phyloP scores from a whole-genome alignment of 2,888 invertebrate species.

The Tanytarsus gracilentus region DNA sequence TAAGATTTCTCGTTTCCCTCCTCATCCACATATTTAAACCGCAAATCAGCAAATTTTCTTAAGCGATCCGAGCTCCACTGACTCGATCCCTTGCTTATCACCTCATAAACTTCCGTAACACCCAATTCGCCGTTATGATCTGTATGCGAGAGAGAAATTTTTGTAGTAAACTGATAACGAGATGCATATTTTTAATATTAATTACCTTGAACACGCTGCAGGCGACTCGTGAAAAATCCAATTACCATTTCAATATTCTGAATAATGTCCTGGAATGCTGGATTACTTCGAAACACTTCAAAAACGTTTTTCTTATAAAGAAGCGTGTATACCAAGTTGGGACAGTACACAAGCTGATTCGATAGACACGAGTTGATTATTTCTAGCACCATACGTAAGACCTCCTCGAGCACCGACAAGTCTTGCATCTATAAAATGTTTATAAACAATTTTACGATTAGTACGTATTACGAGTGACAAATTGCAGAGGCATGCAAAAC shows the following conservation, averaged over 20 bases:
- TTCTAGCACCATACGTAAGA: slow-evolving; percentile 91
- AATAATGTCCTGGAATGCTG: slow-evolving; percentile 84
- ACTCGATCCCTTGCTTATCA: slow-evolving; percentile 83
- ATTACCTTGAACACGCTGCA: slow-evolving; percentile 48
- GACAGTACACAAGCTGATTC: slow-evolving; percentile 76
- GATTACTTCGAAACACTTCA: slow-evolving; percentile 74
- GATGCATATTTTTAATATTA: not conserved
- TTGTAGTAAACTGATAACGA: not conserved
- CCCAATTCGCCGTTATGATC: slow-evolving; percentile 64
- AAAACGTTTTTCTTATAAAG: slow-evolving; percentile 89
- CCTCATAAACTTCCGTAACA: slow-evolving; percentile 75
- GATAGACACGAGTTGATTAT: slow-evolving; percentile 92
- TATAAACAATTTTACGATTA: not conserved
- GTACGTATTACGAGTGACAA: not conserved
- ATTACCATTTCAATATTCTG: slow-evolving; percentile 87
- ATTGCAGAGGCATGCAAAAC: too few species aligned
- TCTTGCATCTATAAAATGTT: slow-evolving; percentile 62
- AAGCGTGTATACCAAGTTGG: slow-evolving; percentile 90
- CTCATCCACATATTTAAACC: slow-evolving; percentile 84
- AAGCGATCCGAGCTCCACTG: slow-evolving; percentile 92
- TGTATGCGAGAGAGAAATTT: not conserved
- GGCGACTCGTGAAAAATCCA: slow-evolving; percentile 43
- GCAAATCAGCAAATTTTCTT: slow-evolving; percentile 12
- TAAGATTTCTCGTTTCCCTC: slow-evolving; percentile 96
- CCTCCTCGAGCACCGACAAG: slow-evolving; percentile 87